Percentiles rank a stretch among this genome's conserved stretches.
Evolutionary conservation across 1,140 invertebrate genomes (phyloP).

Genomic region (Papilio helenus): DNA sequence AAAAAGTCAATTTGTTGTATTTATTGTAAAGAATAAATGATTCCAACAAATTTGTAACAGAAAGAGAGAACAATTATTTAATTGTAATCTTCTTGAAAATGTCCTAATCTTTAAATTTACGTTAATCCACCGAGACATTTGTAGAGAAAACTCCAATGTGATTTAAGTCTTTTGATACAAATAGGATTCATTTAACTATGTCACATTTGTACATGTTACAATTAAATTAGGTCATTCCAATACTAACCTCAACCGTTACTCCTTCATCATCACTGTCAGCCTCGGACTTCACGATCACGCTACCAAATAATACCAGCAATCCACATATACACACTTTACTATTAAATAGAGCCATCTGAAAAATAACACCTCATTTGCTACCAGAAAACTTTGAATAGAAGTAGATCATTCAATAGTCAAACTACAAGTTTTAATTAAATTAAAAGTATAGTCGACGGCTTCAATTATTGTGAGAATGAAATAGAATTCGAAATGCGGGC

Average conservation of each 20-base stretch:
- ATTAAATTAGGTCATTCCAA: constrained; percentile 25
- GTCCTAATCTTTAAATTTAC: too few species aligned
- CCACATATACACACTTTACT: constrained; percentile 56
- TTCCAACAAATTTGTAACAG: too few species aligned
- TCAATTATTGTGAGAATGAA: constrained; percentile 27
- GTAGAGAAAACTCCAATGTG: too few species aligned
- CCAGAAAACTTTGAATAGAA: background rate
- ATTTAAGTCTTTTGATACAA: background rate
- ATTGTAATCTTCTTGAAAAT: too few species aligned
- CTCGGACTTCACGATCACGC: constrained; percentile 53
- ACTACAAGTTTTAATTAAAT: constrained; percentile 58
- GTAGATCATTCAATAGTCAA: constrained; percentile 1
- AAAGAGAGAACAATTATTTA: too few species aligned
- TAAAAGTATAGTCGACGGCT: constrained; percentile 46
- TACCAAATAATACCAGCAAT: constrained; percentile 59
- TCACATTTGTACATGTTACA: constrained; percentile 23
- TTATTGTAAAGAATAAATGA: too few species aligned
- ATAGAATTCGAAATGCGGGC: constrained; percentile 30
- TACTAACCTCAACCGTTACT: constrained; percentile 73
- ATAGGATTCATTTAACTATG: background rate
- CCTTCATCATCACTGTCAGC: constrained; percentile 62
- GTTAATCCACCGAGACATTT: too few species aligned
- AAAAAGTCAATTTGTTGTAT: too few species aligned
- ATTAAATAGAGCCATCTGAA: constrained; percentile 74
- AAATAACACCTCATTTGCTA: constrained; percentile 46